Evolutionary conservation across 2,797 vertebrate species (phyloP).

Genomic region (Helostoma temminkii): DNA sequence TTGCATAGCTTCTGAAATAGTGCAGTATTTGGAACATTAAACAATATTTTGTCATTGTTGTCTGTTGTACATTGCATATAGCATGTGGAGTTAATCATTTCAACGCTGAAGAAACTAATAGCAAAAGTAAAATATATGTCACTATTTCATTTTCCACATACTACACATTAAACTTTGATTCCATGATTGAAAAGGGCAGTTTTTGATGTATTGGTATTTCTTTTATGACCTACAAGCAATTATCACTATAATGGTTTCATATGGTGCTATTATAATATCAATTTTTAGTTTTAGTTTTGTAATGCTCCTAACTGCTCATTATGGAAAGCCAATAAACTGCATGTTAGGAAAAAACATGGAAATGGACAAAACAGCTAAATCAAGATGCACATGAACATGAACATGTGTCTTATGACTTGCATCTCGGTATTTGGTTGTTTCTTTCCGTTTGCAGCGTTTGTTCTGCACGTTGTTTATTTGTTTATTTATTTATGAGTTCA

Average conservation of each 20-base stretch:
- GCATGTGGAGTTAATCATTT: constrained; percentile 28
- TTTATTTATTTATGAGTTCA: neutral
- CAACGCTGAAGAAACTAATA: neutral
- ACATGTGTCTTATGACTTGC: too few relatives aligned
- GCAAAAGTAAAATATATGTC: constrained; percentile 47
- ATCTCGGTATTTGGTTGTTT: too few relatives aligned
- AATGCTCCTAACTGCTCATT: neutral
- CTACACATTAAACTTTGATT: neutral
- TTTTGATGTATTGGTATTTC: neutral
- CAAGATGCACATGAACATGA: too few relatives aligned
- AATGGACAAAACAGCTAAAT: too few relatives aligned
- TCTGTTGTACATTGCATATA: constrained; percentile 3
- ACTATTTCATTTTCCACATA: neutral
- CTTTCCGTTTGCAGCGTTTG: too few relatives aligned
- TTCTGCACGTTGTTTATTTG: too few relatives aligned
- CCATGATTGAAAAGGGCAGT: neutral
- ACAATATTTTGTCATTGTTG: neutral
- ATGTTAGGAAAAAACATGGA: too few relatives aligned
- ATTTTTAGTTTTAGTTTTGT: neutral
- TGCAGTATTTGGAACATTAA: neutral
- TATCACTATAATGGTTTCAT: too few relatives aligned
- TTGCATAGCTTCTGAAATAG: neutral
- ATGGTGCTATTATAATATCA: too few relatives aligned
- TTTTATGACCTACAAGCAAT: too few relatives aligned
- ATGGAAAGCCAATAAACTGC: too few relatives aligned